A percentile compares a stretch with the other conserved stretches of the same genome.
Evolutionary conservation across 2,888 invertebrate genomes (phyloP).

Genomic region (Dastarcus helophoroides): DNA sequence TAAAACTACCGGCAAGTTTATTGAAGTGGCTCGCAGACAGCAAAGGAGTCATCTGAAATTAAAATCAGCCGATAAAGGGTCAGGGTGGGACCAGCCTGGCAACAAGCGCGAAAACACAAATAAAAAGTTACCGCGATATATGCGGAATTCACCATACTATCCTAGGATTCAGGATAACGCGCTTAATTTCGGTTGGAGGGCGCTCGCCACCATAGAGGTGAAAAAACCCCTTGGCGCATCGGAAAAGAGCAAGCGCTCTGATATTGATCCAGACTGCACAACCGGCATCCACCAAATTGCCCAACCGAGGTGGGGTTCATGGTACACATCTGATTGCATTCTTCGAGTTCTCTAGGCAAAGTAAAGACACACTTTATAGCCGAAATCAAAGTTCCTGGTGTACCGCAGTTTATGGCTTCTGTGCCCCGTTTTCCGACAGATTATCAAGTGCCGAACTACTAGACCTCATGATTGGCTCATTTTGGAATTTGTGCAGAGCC

Average conservation of each 20-base stretch:
- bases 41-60: too few species aligned
- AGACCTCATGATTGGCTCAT: conserved; percentile 78
- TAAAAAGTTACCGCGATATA: too few species aligned
- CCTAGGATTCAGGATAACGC: too few species aligned
- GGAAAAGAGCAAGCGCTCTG: conserved; percentile 25
- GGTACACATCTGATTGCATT: conserved; percentile 13
- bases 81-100: too few species aligned
- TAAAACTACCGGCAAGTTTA: too few species aligned
- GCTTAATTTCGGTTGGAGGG: too few species aligned
- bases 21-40: too few species aligned
- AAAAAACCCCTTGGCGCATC: conserved; percentile 12
- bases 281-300: conserved; percentile 18
- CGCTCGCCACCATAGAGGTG: too few species aligned
- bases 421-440: conserved; percentile 16
- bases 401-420: conserved; percentile 24
- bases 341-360: neutral
- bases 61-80: too few species aligned
- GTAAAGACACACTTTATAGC: neutral
- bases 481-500: conserved; percentile 94
- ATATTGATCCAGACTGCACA: conserved; percentile 23
- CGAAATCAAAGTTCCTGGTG: conserved; percentile 8
- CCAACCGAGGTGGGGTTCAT: conserved; percentile 27
- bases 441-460: conserved; percentile 16
- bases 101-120: too few species aligned
- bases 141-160: too few species aligned